Base-by-base conservation (phyloP, 2,888 invertebrate species). In the Drosophila borborema region DNA sequence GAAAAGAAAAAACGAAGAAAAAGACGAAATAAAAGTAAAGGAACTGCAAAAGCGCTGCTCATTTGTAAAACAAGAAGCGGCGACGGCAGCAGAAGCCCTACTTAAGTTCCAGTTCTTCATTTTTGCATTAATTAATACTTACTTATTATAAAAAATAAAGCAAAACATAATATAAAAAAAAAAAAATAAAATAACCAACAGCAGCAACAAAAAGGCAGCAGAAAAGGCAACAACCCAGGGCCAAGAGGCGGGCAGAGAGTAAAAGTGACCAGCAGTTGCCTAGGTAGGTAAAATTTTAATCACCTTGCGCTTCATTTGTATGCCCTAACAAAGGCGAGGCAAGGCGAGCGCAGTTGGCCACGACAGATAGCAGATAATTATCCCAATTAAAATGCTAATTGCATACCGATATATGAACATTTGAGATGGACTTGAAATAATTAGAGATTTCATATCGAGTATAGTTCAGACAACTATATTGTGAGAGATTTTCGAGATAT, bases 91-190 rank as follows among this genome's bases (percentile, higher is more conserved):
- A 60, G 83, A 84, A 84, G 84, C 84, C 84, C 80, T 86, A 84
- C 80, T 80, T 83, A 81, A 70, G 74, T 75, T 80, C 77, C 64
- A 79, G 77, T 71, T 81, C 73, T 81, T 84, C 73, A 86, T 82
- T 85, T 85, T 81, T 80, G 86, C 86, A 84, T 86, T 85, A 85
- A 85, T 86, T 85, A 85, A 85, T 81, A 81, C 81, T 79, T 84
- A 84, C 81, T 84, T 83, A 83, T 84, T 82, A 58, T 51, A 67
- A 61, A 61, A 34, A 43, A 40, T 36, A 58, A n/a, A 31, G 20
- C 4, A 64, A 58, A 58, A 40, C 43, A 23, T 18, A 20, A 60
- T 14, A 16, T 34, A 16, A 23, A 56, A 40, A 64, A 23, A 49
- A 23, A 0, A 3, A 10, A 23, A n/a, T n/a, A n/a, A n/a, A n/a